Base-by-base conservation (phyloP, 2,797 vertebrate genomes). In the Ptychadena robeensis region DNA sequence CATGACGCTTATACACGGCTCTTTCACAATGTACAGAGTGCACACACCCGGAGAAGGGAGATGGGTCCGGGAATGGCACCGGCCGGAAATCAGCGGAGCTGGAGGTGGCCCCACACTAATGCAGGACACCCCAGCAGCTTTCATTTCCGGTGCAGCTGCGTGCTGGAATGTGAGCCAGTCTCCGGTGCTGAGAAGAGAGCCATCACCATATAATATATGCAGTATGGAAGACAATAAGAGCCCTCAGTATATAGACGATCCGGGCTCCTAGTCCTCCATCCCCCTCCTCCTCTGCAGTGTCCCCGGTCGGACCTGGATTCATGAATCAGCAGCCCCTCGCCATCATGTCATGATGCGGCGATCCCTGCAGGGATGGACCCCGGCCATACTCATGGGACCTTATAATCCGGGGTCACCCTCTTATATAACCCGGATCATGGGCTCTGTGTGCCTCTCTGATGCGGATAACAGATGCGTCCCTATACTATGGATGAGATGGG, bases 271-370 rank as follows among this genome's bases (percentile, higher is more conserved):
- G n/a, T n/a, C n/a, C n/a, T n/a, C n/a, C n/a, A n/a, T n/a, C n/a
- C n/a, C n/a, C n/a, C 53, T 30, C 15, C 44, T 76, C 70, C 61
- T 79, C 79, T 82, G 61, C 63, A 83, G 82, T 64, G 34, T 9
- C 74, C 15, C 28, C 57, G 83, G 32, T 84, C 69, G 83, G 81
- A 87, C 81, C 75, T 86, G 84, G 89, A 85, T 82, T 85, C 87
- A 90, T 90, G 87, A 91, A 90, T 92, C 89, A 90, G 88, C 89
- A 88, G 82, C 81, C 80, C 86, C 66, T 80, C 87, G 84, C 88
- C 86, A 87, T 80, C 86, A 84, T 82, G 88, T 89, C 87, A 89
- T 81, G 82, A 84, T 89, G 86, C 82, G 88, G 79, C 64, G 80
- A 89, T 86, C 83, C 87, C 79, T 86, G 82, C 86, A 88, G n/a